Evolutionary conservation across 2,797 vertebrate genomes (phyloP).

Genomic region (Micrastur ruficollis): DNA sequence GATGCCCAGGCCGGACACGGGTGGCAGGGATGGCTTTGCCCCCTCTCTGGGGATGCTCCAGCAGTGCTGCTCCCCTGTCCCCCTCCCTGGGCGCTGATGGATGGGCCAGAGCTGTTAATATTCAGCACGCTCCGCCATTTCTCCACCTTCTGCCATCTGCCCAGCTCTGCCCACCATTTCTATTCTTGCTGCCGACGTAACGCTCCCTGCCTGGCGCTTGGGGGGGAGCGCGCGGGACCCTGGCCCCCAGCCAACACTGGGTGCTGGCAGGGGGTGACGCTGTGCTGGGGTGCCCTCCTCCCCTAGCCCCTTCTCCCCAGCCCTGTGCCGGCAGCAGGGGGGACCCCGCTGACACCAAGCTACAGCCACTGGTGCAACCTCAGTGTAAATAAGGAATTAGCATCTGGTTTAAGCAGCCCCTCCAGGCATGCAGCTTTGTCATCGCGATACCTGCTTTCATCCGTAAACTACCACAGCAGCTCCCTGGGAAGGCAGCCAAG

Average conservation of each 20-base stretch:
- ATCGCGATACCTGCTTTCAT: neutral
- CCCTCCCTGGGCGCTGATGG: neutral
- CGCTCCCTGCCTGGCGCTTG: slow-evolving; percentile 11
- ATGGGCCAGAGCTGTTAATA: slow-evolving; percentile 56
- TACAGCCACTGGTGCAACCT: neutral
- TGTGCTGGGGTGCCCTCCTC: neutral
- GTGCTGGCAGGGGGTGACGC: neutral
- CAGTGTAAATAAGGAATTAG: neutral
- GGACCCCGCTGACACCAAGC: neutral
- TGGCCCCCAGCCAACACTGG: neutral
- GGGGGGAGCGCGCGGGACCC: slow-evolving; percentile 51
- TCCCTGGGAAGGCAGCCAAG: slow-evolving; percentile 41
- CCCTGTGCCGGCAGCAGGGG: neutral
- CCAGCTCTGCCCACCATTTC: slow-evolving; percentile 69
- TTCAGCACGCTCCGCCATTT: slow-evolving; percentile 55
- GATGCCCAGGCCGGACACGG: rapidly evolving
- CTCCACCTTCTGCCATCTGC: slow-evolving; percentile 70
- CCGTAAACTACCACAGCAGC: neutral
- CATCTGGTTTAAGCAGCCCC: slow-evolving; percentile 27
- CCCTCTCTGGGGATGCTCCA: neutral
- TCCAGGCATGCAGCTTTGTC: neutral
- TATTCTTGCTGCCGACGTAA: slow-evolving; percentile 57
- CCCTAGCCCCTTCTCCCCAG: neutral
- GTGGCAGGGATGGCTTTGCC: neutral
- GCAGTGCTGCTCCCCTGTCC: neutral